Percentiles rank a stretch among this genome's conserved stretches.
phyloP scores from a whole-genome alignment of 2,888 invertebrate species.

The Odontocerum albicorne region DNA sequence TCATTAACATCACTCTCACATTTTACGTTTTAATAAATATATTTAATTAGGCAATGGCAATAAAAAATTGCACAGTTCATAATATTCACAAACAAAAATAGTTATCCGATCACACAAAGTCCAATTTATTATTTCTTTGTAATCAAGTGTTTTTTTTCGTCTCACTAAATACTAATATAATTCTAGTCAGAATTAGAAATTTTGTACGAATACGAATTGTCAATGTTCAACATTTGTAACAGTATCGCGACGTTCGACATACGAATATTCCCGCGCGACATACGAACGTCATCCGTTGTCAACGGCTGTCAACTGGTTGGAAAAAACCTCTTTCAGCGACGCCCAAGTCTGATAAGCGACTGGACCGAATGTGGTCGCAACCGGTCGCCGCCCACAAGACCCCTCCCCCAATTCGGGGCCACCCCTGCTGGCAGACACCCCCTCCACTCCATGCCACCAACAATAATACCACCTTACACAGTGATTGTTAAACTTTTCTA shows the following conservation, averaged over 20 bases:
- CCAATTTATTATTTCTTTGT: too few species aligned
- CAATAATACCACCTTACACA: slow-evolving; percentile 14
- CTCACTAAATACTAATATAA: too few species aligned
- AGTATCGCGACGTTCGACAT: slow-evolving; percentile 14
- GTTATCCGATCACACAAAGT: too few species aligned
- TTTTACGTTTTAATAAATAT: too few species aligned
- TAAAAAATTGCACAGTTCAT: too few species aligned
- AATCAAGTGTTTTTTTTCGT: too few species aligned
- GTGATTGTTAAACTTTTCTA: too few species aligned
- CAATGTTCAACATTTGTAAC: slow-evolving; percentile 41
- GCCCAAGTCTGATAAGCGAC: slow-evolving; percentile 45
- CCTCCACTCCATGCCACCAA: slow-evolving; percentile 41
- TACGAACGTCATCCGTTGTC: slow-evolving; percentile 38
- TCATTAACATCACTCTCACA: too few species aligned
- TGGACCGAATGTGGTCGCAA: slow-evolving; percentile 43
- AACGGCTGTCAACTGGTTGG: slow-evolving; percentile 49
- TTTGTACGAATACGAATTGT: too few species aligned
- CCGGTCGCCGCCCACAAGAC: slow-evolving; percentile 39
- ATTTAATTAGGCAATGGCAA: too few species aligned
- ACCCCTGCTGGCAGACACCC: slow-evolving; percentile 43
- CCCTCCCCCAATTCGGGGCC: slow-evolving; percentile 35
- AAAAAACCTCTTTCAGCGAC: slow-evolving; percentile 49
- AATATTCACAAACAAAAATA: too few species aligned
- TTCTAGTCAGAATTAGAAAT: too few species aligned
- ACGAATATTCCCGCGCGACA: slow-evolving; percentile 38